A percentile compares a stretch with the other conserved stretches of the same genome.
phyloP scores from a whole-genome alignment of 2,888 invertebrate species.

The Ormia ochracea region DNA sequence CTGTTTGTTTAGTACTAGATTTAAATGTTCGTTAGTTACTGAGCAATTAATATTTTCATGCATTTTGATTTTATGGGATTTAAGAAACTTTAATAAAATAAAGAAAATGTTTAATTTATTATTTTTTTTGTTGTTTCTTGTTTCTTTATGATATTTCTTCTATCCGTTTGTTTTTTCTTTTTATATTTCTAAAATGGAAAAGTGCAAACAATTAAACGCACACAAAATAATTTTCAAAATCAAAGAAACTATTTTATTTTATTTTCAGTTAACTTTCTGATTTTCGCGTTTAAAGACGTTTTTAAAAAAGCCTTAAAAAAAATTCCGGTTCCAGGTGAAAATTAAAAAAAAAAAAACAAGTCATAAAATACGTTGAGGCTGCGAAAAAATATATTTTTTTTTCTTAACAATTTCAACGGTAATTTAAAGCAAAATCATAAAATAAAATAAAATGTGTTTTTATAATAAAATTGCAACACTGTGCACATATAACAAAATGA shows the following conservation, averaged over 20 bases:
- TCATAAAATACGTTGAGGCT: neutral
- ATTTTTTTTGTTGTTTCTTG: no score
- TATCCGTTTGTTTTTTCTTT: constrained; percentile 6
- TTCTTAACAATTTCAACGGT: constrained; percentile 25
- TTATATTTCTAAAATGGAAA: constrained; percentile 28
- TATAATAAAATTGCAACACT: neutral
- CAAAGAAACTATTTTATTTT: constrained; percentile 54
- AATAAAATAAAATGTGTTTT: constrained; percentile 29
- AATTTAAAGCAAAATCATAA: constrained; percentile 16
- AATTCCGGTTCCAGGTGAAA: constrained; percentile 39
- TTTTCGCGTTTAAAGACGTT: constrained; percentile 75
- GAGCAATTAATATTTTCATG: constrained; percentile 75
- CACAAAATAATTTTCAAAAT: constrained; percentile 23
- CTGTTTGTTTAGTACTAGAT: constrained; percentile 21
- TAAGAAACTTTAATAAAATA: constrained; percentile 56
- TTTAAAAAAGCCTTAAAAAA: constrained; percentile 42
- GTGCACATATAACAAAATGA: neutral
- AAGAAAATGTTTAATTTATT: constrained; percentile 56
- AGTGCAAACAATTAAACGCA: constrained; percentile 4
- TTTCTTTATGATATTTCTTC: constrained; percentile 15
- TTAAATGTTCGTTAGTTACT: constrained; percentile 57
- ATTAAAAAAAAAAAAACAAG: constrained; percentile 7
- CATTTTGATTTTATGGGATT: constrained; percentile 75
- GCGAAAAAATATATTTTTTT: neutral
- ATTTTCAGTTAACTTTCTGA: constrained; percentile 74